Evolutionary conservation across 2,888 invertebrate genomes (phyloP).

Genomic region (Epirrhoe tristata): DNA sequence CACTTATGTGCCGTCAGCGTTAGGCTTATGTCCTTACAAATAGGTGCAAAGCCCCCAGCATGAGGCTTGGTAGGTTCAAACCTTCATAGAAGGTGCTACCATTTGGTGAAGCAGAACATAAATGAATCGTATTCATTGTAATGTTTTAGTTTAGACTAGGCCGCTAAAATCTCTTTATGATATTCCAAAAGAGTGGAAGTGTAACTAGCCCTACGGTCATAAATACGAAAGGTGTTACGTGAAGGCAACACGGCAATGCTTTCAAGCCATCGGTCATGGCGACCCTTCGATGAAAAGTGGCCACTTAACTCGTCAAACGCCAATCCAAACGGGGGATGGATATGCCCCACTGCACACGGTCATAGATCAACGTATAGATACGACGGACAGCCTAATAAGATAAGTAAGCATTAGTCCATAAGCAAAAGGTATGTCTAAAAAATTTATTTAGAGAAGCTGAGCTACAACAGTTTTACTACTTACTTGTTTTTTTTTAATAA

Average conservation of each 20-base stretch:
- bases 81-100: no score
- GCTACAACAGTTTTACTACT: no score
- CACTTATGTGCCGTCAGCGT: no score
- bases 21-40: no score
- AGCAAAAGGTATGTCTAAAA: no score
- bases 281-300: slow-evolving; percentile 79
- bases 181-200: slow-evolving; percentile 19
- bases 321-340: slow-evolving; percentile 64
- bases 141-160: neutral
- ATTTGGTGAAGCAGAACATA: no score
- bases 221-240: slow-evolving; percentile 57
- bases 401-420: no score
- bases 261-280: slow-evolving; percentile 79
- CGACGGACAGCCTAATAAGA: neutral
- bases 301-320: slow-evolving; percentile 82
- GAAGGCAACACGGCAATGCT: slow-evolving; percentile 78
- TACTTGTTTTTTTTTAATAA: no score
- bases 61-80: no score
- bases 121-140: no score
- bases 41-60: no score
- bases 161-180: neutral
- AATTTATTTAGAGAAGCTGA: no score
- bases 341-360: slow-evolving; percentile 53
- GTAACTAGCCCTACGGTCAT: slow-evolving; percentile 34
- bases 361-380: slow-evolving; percentile 45